A percentile compares a stretch with the other conserved stretches of the same genome.
Conservation (phyloP, 2,888 invertebrate species). For the Chaetogeoica ovagalla region DNA sequence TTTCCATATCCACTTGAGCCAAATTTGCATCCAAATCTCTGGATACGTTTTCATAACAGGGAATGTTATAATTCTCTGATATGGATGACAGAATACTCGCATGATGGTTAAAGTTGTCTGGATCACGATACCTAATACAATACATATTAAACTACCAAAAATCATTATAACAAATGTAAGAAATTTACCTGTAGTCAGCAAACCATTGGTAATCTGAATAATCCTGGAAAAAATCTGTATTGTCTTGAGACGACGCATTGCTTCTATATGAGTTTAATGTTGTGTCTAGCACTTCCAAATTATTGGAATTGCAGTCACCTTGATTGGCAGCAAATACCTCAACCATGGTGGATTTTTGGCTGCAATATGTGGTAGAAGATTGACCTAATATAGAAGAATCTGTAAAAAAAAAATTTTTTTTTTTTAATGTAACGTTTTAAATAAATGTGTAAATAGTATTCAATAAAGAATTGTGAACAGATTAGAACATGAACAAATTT, state of each 20-base stretch:
- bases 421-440: neutral
- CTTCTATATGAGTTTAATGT: conserved; percentile 57
- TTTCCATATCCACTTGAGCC: conserved; percentile 94
- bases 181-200: conserved; percentile 76
- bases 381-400: conserved; percentile 46
- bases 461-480: conserved; percentile 11
- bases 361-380: conserved; percentile 43
- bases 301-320: conserved; percentile 65
- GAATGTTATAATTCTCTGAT: conserved; percentile 73
- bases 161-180: neutral
- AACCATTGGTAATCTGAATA: conserved; percentile 92
- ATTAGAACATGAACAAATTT: conserved; percentile 42
- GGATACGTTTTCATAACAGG: conserved; percentile 82
- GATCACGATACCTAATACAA: conserved; percentile 28
- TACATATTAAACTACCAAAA: conserved; percentile 10
- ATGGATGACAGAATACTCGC: conserved; percentile 79
- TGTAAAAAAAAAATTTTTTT: conserved; percentile 17
- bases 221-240: conserved; percentile 75
- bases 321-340: conserved; percentile 47
- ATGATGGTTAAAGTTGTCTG: conserved; percentile 68
- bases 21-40: conserved; percentile 89
- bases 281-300: conserved; percentile 59
- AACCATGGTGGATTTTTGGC: conserved; percentile 47
- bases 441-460: neutral
- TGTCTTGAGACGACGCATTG: conserved; percentile 61